Evolutionary conservation across 2,113 vertebrate genomes (phyloP), one percentile per base, ranked within the genome.

Genomic region (Gopherus flavomarginatus): DNA sequence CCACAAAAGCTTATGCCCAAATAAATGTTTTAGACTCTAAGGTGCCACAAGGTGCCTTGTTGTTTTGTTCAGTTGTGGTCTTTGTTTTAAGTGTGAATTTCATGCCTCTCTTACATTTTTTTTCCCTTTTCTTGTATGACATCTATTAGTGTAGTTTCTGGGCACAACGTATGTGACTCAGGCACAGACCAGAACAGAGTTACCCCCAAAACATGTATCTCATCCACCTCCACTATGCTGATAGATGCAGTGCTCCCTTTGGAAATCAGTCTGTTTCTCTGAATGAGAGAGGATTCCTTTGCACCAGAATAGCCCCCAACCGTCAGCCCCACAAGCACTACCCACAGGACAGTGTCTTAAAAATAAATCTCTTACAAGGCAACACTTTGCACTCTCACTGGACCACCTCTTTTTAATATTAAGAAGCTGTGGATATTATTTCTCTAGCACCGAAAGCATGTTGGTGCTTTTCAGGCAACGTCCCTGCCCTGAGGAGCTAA

Each of bases 1-100:
- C 21, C 53, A 54, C 3, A 21, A 54, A 54, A 54, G 53, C 21
- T 9, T 54, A 54, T 54, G 53, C 21, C 53, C 53, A 54, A 54
- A 22, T 54, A 54, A 22, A 54, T 54, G 21, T 54, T 21, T 22
- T 54, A 22, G 21, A 22, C 21, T 54, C 21, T 54, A 54, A 54
- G 53, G 53, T 54, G 53, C 53, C 21, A 54, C 53, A 54, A 54
- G 21, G 53, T n/a, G n/a, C 53, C 53, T 54, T 8, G 5, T 29
- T 62, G 29, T 62, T 62, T 59, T 62, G 8, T 69, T 95, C 87
- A 29, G 24, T 77, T 86, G 83, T 78, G 52, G n/a, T 57, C 44
- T 92, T 95, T 90, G n/a, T 57, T 93, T 89, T 78, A 62, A 85
- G 89, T 90, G 3, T 21, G 3, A 1, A 1, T 77, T 96, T 88